Base-by-base conservation (phyloP, 2,113 vertebrate species). In the Lophochroa leadbeateri region DNA sequence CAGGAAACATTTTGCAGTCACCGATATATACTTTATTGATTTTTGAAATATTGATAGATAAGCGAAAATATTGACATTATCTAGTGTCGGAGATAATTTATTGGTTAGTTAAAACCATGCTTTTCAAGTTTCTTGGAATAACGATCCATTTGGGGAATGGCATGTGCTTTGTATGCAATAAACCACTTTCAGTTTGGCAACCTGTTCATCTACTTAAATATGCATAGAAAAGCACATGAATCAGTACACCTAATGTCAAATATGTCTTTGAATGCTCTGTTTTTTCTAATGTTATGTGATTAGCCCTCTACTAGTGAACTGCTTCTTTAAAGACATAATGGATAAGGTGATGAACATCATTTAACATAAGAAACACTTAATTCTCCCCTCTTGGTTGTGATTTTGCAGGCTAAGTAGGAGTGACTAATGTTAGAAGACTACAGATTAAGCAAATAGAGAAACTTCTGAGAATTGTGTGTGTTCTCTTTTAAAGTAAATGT, bases 91-190 rank as follows among this genome's bases (percentile, higher is more conserved):
- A 91, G 50, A 15, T 43, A 68, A 68, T n/a, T 52, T 77, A 47
- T 72, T 68, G 20, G 14, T 21, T 69, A 33, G 41, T 67, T 75
- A 82, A 53, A 75, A 37, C 18, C 7, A 21, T 17, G 10, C 11
- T 49, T 84, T 74, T 58, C 31, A 31, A 5, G 1, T 67, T 91
- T n/a, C 27, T 50, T 78, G 53, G 69, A 83, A 61, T 71, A 79
- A 20, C 0, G 2, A n/a, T 43, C 27, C 11, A 5, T 72, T 5
- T 70, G 7, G 35, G 39, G 46, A 57, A 29, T 33, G 44, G 17
- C 1, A 2, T 61, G 65, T 52, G 44, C 17, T 70, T 84, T 35
- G 13, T 25, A 6, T 67, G n/a, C 17, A 72, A 10, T 81, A 53
- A 92, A 77, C 9, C 4, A 16, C 16, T 27, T 61, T n/a, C 25